Base-by-base conservation (phyloP, 2,797 vertebrate genomes). In the Chromis chromis region DNA sequence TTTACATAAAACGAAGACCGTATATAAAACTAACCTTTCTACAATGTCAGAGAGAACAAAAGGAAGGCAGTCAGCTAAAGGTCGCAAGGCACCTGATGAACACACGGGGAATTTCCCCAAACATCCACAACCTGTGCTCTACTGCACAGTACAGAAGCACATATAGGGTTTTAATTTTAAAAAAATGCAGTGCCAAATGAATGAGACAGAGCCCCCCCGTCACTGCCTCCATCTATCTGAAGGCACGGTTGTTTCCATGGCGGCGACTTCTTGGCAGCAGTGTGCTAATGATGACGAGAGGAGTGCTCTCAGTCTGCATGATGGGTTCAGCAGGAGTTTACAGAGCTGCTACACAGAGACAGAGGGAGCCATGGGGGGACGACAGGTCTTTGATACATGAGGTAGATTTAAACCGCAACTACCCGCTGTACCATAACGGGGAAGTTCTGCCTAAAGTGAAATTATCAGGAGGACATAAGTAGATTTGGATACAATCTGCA, bases 241-340 rank as follows among this genome's bases (percentile, higher is more conserved):
- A 86, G 86, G 77, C 78, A 74, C 1, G 39, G 82, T 72, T 80
- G 87, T 89, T 91, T 91, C 85, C 89, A 90, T 90, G 88, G 84
- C 33, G 72, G 85, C 79, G 57, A 78, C 87, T 90, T 83, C 84
- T 83, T 84, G 88, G 87, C 89, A 90, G 88, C 78, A 52, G 73
- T 49, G 72, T 74, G 66, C 81, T 91, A 87, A 91, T 81, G 90
- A 88, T 78, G 88, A 87, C 60, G 71, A 78, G 74, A 71, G 46
- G 78, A 82, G 81, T 22, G 36, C 79, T 79, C 76, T 75, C 74
- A 54, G 87, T 83, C 85, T 85, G 54, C 21, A 68, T 66, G 83
- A 79, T 46, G 88, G 86, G 91, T 94, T 94, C 90, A 93, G 77
- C 69, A 4, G 84, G 91, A 92, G 93, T 93, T 94, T 91, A 92